Conservation (phyloP, 2,888 invertebrate species). For the Hirudinaria manillensis region DNA sequence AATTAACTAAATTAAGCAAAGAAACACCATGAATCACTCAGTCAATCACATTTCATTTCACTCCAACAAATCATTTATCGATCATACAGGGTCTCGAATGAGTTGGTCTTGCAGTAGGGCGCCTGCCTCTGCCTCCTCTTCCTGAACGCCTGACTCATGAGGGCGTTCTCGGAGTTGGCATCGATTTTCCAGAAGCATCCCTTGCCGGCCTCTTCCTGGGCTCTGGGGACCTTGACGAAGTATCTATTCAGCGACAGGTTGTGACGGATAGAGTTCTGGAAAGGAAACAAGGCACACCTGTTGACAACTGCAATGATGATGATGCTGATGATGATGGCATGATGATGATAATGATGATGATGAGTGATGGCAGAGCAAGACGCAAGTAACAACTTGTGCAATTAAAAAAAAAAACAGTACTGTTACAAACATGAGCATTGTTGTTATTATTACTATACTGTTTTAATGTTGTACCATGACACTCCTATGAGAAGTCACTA, state of each 20-base stretch:
- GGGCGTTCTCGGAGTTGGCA: slow-evolving; percentile 86
- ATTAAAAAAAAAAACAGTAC: too few species aligned
- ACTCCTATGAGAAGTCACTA: too few species aligned
- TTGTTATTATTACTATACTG: too few species aligned
- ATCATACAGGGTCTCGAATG: slow-evolving; percentile 18
- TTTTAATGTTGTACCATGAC: too few species aligned
- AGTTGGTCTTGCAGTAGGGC: slow-evolving; percentile 58
- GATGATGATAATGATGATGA: too few species aligned
- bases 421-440: too few species aligned
- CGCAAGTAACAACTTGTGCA: too few species aligned
- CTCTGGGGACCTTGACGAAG: slow-evolving; percentile 79
- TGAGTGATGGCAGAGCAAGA: too few species aligned
- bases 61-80: too few species aligned
- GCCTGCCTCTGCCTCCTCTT: slow-evolving; percentile 86
- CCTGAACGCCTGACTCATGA: slow-evolving; percentile 90
- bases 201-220: slow-evolving; percentile 96
- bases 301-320: not conserved
- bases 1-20: not conserved
- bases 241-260: slow-evolving; percentile 64
- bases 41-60: not conserved
- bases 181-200: slow-evolving; percentile 98
- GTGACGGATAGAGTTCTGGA: slow-evolving; percentile 64
- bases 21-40: not conserved
- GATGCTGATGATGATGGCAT: not conserved
- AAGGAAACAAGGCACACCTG: slow-evolving; percentile 35